Evolutionary conservation across 2,113 vertebrate species (phyloP).

Genomic region (Physeter macrocephalus): DNA sequence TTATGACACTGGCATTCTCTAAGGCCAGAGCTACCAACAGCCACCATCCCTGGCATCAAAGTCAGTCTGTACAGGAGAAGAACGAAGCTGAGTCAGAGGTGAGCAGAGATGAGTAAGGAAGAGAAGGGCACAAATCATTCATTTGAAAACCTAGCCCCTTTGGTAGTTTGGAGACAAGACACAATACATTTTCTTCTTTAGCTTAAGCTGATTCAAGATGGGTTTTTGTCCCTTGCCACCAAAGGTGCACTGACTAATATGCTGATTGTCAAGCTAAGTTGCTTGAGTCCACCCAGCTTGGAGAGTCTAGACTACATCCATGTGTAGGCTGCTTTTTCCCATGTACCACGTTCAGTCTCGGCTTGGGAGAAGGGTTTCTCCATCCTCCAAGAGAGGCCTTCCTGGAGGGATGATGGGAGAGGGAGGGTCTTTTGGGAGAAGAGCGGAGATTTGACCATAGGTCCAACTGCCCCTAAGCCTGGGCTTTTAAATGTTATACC

Average conservation of each 20-base stretch:
- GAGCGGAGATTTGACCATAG: neutral
- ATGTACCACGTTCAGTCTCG: rapidly evolving
- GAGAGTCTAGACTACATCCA: neutral
- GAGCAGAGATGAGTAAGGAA: neutral
- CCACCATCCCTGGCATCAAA: neutral
- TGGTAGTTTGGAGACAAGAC: neutral
- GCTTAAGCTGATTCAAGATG: neutral
- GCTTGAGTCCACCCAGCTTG: neutral
- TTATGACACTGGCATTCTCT: neutral
- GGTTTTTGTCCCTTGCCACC: neutral
- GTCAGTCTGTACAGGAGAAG: neutral
- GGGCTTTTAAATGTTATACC: neutral
- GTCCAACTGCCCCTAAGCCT: neutral
- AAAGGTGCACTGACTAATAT: too few species aligned
- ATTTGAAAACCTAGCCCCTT: neutral
- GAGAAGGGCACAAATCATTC: neutral
- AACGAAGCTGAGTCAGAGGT: neutral
- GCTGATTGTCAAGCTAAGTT: neutral
- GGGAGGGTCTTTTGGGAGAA: neutral
- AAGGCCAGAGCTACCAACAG: neutral
- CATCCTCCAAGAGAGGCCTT: neutral
- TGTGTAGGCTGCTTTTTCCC: neutral
- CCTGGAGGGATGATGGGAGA: too few species aligned
- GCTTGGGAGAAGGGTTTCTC: neutral
- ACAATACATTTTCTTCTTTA: neutral